These are phyloP conservation scores for Cliona cf. orientalis DNA, from an alignment of 37 sponge, comb jelly and placozoan genomes.

Conservation along the genomic window DNA sequence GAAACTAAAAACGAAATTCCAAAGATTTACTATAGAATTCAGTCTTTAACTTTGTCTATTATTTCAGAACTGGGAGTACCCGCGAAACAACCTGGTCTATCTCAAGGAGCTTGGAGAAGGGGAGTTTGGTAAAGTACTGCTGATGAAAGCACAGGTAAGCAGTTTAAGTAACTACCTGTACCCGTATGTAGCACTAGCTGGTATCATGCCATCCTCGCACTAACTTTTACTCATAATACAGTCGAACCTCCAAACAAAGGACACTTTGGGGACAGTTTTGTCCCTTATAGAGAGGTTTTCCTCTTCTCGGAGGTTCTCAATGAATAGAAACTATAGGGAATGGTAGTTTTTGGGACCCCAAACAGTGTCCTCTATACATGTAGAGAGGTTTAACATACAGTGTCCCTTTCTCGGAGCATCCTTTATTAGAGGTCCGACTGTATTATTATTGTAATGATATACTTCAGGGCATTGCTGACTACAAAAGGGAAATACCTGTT, in stretches of 20 bases:
- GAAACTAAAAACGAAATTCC: not conserved
- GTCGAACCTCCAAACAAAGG: too few relatives aligned
- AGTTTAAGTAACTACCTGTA: not conserved
- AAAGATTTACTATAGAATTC: not conserved
- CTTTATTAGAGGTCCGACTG: too few relatives aligned
- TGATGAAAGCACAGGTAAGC: slow-evolving; percentile 72
- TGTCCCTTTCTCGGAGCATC: too few relatives aligned
- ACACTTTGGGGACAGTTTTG: too few relatives aligned
- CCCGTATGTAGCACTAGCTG: not conserved
- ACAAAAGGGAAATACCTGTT: slow-evolving; percentile 45
- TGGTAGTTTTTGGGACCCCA: too few relatives aligned
- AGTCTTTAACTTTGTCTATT: not conserved
- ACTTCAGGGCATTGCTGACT: slow-evolving; percentile 56
- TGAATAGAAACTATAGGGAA: not conserved
- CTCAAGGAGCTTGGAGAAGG: slow-evolving; percentile 73
- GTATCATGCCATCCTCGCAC: not conserved
- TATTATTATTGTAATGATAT: too few relatives aligned
- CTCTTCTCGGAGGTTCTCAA: not conserved
- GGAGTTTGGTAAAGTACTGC: slow-evolving; percentile 78
- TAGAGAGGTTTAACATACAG: too few relatives aligned
- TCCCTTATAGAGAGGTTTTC: too few relatives aligned
- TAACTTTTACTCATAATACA: too few relatives aligned
- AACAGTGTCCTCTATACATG: too few relatives aligned
- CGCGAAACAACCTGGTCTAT: slow-evolving; percentile 53
- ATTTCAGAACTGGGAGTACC: slow-evolving; percentile 59